phyloP scores from a whole-genome alignment of 2,113 vertebrate species.

The Hemibagrus wyckioides region DNA sequence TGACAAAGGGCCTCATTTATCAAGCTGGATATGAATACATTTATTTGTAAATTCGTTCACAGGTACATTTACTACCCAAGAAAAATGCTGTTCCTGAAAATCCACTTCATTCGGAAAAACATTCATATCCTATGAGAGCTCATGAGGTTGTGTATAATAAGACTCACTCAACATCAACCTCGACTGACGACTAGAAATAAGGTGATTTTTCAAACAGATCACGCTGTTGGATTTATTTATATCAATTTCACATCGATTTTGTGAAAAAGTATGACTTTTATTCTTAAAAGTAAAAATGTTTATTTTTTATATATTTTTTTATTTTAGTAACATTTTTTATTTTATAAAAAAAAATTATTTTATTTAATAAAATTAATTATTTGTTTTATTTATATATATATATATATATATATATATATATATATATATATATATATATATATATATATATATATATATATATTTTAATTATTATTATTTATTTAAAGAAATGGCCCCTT shows the following conservation, averaged over 20 bases:
- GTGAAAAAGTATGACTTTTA: too few relatives aligned
- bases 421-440: too few relatives aligned
- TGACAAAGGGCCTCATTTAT: constrained; percentile 2
- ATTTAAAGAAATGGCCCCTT: too few relatives aligned
- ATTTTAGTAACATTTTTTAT: too few relatives aligned
- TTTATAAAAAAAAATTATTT: too few relatives aligned
- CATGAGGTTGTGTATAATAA: not conserved
- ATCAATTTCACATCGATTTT: not conserved
- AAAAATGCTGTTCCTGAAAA: not conserved
- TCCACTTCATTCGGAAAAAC: not conserved
- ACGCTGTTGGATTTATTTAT: not conserved
- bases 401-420: too few relatives aligned
- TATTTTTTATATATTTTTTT: too few relatives aligned
- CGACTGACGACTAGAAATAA: not conserved
- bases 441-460: too few relatives aligned
- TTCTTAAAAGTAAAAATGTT: too few relatives aligned
- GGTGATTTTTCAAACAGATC: not conserved
- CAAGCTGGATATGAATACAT: not conserved
- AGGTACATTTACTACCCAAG: not conserved
- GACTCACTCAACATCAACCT: not conserved
- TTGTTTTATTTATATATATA: too few relatives aligned
- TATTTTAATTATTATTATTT: too few relatives aligned
- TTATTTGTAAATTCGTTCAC: not conserved
- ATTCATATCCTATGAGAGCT: not conserved
- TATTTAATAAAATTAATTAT: too few relatives aligned